phyloP scores from a whole-genome alignment of 2,888 invertebrate species.

The Chymomyza caudatula region DNA sequence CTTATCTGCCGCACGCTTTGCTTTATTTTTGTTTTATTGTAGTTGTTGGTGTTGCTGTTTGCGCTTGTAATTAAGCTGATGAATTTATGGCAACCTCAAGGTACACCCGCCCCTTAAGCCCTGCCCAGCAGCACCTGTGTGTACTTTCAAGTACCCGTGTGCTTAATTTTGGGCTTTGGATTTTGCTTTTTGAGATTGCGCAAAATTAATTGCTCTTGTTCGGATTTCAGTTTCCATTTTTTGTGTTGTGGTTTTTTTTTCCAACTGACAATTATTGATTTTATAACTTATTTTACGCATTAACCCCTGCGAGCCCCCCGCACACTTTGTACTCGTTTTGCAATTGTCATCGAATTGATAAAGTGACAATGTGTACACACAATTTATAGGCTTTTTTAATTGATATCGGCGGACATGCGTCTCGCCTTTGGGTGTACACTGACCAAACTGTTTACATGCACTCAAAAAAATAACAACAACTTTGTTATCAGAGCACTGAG shows the following conservation, averaged over 20 bases:
- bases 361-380: conserved; percentile 44
- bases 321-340: not conserved
- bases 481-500: conserved; percentile 48
- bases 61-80: conserved; percentile 64
- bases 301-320: not conserved
- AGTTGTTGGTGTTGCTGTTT: conserved; percentile 31
- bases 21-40: conserved; percentile 15
- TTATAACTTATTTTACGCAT: not conserved
- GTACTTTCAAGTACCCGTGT: conserved; percentile 41
- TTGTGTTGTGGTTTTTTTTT: not conserved
- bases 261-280: not conserved
- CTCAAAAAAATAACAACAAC: conserved; percentile 20
- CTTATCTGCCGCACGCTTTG: conserved; percentile 58
- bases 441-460: conserved; percentile 35
- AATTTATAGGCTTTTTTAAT: conserved; percentile 65
- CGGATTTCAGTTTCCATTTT: conserved; percentile 29
- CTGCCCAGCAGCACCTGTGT: not conserved
- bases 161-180: conserved; percentile 36
- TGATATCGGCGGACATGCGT: conserved; percentile 41
- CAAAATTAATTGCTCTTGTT: conserved; percentile 39
- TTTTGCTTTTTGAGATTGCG: conserved; percentile 25
- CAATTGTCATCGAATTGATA: conserved; percentile 40
- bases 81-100: conserved; percentile 48
- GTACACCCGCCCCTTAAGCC: not conserved
- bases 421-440: not conserved